Evolutionary conservation across 64 coral and sea anemone genomes (phyloP).

Genomic region (Trachythela sp.): DNA sequence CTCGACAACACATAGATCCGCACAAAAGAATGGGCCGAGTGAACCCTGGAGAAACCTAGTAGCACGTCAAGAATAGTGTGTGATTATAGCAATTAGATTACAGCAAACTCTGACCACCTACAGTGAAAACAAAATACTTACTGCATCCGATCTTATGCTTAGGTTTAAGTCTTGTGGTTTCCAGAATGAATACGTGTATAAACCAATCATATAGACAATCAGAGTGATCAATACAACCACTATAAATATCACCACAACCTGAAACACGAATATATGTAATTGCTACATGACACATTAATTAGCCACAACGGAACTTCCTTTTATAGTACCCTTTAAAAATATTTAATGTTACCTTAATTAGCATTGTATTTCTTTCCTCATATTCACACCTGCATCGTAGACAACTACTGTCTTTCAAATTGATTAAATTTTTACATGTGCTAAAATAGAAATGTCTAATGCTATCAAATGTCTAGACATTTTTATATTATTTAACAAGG

Average conservation of each 20-base stretch:
- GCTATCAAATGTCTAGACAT: neutral
- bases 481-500: too few relatives aligned
- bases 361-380: slow-evolving; percentile 75
- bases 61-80: too few relatives aligned
- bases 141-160: slow-evolving; percentile 76
- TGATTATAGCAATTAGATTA: too few relatives aligned
- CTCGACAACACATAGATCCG: too few relatives aligned
- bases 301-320: too few relatives aligned
- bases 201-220: slow-evolving; percentile 59
- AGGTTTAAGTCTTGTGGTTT: slow-evolving; percentile 57
- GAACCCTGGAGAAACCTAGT: too few relatives aligned
- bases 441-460: slow-evolving; percentile 21
- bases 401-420: slow-evolving; percentile 75
- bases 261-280: too few relatives aligned
- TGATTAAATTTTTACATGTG: slow-evolving; percentile 68
- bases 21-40: too few relatives aligned
- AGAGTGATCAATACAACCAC: slow-evolving; percentile 58
- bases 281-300: too few relatives aligned
- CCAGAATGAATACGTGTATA: slow-evolving; percentile 62
- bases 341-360: slow-evolving; percentile 60
- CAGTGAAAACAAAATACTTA: too few relatives aligned
- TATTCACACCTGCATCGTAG: slow-evolving; percentile 75
- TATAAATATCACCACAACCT: slow-evolving; percentile 96
- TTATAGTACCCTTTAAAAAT: neutral
- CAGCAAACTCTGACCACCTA: too few relatives aligned